Base-by-base conservation (phyloP, 2,797 vertebrate genomes). In the Anguilla marmorata region DNA sequence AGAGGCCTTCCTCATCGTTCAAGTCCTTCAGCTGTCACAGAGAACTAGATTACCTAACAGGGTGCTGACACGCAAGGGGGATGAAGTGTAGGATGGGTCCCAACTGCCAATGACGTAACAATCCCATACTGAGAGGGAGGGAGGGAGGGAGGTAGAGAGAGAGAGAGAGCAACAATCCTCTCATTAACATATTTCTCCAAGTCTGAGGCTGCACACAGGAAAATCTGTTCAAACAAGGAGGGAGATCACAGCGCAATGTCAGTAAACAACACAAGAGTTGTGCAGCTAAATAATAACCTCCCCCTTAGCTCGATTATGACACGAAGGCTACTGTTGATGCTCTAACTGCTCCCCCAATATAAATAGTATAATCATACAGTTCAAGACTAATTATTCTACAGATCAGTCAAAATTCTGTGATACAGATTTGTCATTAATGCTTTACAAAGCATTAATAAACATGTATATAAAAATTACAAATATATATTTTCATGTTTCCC, bases 11-110 rank as follows among this genome's bases (percentile, higher is more conserved):
- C 87, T 86, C 88, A 80, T 80, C 60, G 69, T 56, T 58, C n/a
- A 63, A 82, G 69, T 37, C 27, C 2, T 41, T 8, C 76, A 24
- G 54, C 79, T 86, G 84, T 52, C 66, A 52, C 72, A 6, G 74
- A 89, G 72, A 58, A 37, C 56, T 48, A 11, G 60, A 82, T 82
- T 83, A 84, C 88, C 89, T 92, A 92, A 93, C 91, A 91, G 92
- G 92, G 92, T 91, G 91, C 89, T 93, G 94, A 93, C 89, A 87
- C 90, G 90, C 91, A 89, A 90, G 90, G 93, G 90, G 88, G 90
- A 92, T 90, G 88, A 89, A 80, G 88, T 45, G 58, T 45, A 84
- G 63, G 48, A 90, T 74, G 82, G 92, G 92, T 92, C 90, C 87
- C 85, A 1, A 56, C 12, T 52, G 8, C 50, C 50, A 52, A 52